These are phyloP conservation scores for Ptilonorhynchus violaceus DNA, from an alignment of 2,113 vertebrate species.

Conservation along the genomic window DNA sequence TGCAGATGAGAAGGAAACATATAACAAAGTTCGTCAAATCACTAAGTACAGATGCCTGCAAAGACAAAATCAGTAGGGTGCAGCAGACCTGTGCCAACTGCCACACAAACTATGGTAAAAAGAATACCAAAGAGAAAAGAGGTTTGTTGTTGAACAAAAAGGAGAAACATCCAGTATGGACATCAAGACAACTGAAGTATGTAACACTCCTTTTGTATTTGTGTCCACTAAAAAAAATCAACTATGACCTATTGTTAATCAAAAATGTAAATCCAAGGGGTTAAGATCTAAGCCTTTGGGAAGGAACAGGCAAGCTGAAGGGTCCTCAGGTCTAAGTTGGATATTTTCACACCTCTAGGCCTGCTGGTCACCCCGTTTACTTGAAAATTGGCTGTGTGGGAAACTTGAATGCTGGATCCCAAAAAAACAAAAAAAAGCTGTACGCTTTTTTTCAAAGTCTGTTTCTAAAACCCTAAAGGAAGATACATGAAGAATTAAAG, in stretches of 20 bases:
- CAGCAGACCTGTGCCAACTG: neutral
- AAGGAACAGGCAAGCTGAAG: neutral
- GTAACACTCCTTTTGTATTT: neutral
- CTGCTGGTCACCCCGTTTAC: neutral
- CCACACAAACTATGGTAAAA: neutral
- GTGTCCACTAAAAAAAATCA: neutral
- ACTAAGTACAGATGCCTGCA: neutral
- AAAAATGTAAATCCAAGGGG: neutral
- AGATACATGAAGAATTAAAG: neutral
- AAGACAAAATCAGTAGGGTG: neutral
- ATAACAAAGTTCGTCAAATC: neutral
- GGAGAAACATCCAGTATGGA: neutral
- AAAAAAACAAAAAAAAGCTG: neutral
- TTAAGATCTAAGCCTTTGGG: neutral
- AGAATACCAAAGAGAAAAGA: neutral
- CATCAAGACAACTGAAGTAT: neutral
- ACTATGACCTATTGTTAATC: neutral
- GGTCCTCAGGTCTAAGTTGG: neutral
- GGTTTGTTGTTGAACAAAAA: neutral
- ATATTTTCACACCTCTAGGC: neutral
- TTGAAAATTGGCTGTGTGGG: neutral
- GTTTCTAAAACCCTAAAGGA: neutral
- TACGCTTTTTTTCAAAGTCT: neutral
- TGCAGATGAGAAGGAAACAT: neutral
- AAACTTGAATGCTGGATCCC: neutral